These are phyloP conservation scores for Diabrotica virgifera DNA, from an alignment of 1,140 invertebrate species.

Conservation along the genomic window DNA sequence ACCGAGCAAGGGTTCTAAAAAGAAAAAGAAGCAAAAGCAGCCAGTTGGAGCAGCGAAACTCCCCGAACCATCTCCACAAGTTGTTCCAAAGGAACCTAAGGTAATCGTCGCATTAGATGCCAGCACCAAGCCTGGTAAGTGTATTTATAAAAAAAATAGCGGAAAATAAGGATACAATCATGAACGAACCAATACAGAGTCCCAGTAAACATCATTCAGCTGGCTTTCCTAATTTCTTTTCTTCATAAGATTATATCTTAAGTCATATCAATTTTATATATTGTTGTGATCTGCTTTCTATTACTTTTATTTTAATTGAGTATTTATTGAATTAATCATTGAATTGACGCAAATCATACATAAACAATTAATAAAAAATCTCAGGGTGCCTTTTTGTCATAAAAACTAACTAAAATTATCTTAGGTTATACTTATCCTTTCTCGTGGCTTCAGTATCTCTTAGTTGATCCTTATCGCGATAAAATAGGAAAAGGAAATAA, in stretches of 20 bases:
- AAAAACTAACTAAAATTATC: too few species aligned
- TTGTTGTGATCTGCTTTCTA: too few species aligned
- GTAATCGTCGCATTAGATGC: slow-evolving; percentile 30
- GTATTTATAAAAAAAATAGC: slow-evolving; percentile 50
- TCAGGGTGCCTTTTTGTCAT: too few species aligned
- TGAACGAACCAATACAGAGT: background rate
- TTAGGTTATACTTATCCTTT: too few species aligned
- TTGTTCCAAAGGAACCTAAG: slow-evolving; percentile 31
- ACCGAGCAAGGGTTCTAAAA: slow-evolving; percentile 16
- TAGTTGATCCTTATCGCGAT: too few species aligned
- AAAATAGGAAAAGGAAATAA: too few species aligned
- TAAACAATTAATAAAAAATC: too few species aligned
- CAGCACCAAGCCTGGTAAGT: slow-evolving; percentile 19
- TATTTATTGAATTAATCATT: too few species aligned
- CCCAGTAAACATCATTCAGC: slow-evolving; percentile 7
- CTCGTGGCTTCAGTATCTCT: too few species aligned
- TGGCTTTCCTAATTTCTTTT: slow-evolving; percentile 21
- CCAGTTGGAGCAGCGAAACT: slow-evolving; percentile 29
- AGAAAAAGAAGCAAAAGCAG: slow-evolving; percentile 33
- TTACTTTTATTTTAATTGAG: too few species aligned
- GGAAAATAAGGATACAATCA: slow-evolving; percentile 39
- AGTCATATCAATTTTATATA: background rate
- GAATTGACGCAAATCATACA: too few species aligned
- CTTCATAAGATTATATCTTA: slow-evolving; percentile 65
- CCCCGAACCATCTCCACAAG: slow-evolving; percentile 29